phyloP scores from a whole-genome alignment of 1,140 invertebrate genomes.

The Trachelipus rathkii region DNA sequence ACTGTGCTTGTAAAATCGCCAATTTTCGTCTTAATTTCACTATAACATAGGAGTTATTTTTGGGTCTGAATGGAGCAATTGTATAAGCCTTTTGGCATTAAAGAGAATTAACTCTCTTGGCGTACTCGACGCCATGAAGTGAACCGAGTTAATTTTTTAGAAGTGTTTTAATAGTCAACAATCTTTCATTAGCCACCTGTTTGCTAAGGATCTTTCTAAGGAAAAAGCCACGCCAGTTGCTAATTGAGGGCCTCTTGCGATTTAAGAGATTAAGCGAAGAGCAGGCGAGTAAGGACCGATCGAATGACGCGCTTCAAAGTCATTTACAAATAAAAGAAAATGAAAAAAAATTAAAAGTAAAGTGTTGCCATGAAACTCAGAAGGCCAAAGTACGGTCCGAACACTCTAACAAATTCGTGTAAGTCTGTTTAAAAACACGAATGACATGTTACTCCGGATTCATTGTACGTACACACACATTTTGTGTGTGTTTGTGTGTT shows the following conservation, averaged over 20 bases:
- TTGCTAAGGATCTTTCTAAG: slow-evolving; percentile 42
- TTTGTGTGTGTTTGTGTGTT: neutral
- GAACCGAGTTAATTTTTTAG: slow-evolving; percentile 46
- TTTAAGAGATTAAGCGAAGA: neutral
- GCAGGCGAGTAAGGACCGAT: neutral
- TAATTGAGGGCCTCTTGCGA: slow-evolving; percentile 41
- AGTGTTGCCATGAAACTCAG: too few relatives aligned
- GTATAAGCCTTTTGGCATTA: slow-evolving; percentile 6
- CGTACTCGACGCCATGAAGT: slow-evolving; percentile 44
- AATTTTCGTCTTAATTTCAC: neutral
- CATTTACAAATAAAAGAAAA: neutral
- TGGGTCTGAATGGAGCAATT: neutral
- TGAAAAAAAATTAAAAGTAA: too few relatives aligned
- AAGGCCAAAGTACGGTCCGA: too few relatives aligned
- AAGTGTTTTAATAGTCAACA: slow-evolving; percentile 47
- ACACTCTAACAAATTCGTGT: too few relatives aligned
- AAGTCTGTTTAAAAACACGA: too few relatives aligned
- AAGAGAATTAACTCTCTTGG: slow-evolving; percentile 26
- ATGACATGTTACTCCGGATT: neutral
- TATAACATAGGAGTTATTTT: neutral
- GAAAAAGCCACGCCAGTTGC: slow-evolving; percentile 44
- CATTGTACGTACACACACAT: neutral
- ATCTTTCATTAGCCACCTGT: slow-evolving; percentile 45
- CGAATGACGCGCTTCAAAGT: neutral
- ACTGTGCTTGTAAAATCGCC: neutral